Conservation (phyloP, 2,888 invertebrate species). For the Torymus aiolomorphi region DNA sequence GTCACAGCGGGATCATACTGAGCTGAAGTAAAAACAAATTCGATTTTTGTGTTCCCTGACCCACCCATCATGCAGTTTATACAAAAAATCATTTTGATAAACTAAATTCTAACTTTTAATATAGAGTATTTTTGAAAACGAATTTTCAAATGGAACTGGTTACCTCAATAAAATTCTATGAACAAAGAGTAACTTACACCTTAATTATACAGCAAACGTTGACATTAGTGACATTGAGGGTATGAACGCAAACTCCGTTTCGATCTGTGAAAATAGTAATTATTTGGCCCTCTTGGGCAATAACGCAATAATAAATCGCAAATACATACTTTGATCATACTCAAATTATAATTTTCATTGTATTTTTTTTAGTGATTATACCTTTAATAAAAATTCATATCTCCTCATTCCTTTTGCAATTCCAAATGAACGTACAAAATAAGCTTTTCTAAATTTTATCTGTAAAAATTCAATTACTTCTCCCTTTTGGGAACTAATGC, state of each 20-base stretch:
- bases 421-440: too few relatives aligned
- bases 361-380: neutral
- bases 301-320: neutral
- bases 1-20: conserved; percentile 44
- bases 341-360: neutral
- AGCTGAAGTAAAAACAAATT: conserved; percentile 63
- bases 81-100: conserved; percentile 28
- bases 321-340: neutral
- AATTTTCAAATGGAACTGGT: too few relatives aligned
- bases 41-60: conserved; percentile 54
- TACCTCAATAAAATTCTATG: too few relatives aligned
- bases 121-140: too few relatives aligned
- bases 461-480: too few relatives aligned
- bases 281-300: conserved; percentile 16
- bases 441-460: too few relatives aligned
- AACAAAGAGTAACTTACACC: too few relatives aligned
- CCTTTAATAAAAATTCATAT: too few relatives aligned
- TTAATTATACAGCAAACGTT: too few relatives aligned
- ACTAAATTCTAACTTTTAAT: neutral
- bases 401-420: too few relatives aligned
- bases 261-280: conserved; percentile 39
- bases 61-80: conserved; percentile 30
- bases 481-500: too few relatives aligned
- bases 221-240: too few relatives aligned
- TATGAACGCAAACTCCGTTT: neutral